phyloP scores from a whole-genome alignment of 2,888 invertebrate genomes.

The Trachelus stipa region DNA sequence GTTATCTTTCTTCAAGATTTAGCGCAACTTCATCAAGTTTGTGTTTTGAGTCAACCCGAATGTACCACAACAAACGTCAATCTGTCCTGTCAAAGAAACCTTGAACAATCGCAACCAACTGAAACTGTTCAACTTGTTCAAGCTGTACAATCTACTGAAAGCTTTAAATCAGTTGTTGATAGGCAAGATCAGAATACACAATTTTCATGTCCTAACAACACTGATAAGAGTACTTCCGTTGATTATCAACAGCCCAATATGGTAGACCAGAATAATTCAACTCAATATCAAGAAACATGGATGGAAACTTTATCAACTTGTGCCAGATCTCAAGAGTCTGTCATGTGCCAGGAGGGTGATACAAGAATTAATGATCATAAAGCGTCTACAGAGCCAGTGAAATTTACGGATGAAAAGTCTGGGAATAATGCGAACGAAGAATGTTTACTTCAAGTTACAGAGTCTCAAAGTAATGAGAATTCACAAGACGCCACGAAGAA shows the following conservation, averaged over 20 bases:
- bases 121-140: neutral
- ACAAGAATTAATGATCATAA: constrained; percentile 2
- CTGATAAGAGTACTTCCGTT: neutral
- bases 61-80: neutral
- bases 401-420: constrained; percentile 11
- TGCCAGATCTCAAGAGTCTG: neutral
- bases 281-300: neutral
- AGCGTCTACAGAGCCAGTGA: constrained; percentile 6
- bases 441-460: constrained; percentile 27
- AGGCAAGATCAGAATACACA: neutral
- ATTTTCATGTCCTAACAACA: neutral
- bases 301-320: neutral
- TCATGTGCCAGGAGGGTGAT: neutral
- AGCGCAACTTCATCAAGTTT: constrained; percentile 23
- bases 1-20: constrained; percentile 32
- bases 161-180: neutral
- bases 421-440: neutral
- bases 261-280: neutral
- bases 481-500: neutral
- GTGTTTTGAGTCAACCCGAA: neutral
- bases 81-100: neutral
- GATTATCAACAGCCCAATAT: neutral
- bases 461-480: neutral
- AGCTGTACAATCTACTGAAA: neutral
- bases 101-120: neutral